phyloP scores from a whole-genome alignment of 2,888 invertebrate genomes.

The Dilophus febrilis region DNA sequence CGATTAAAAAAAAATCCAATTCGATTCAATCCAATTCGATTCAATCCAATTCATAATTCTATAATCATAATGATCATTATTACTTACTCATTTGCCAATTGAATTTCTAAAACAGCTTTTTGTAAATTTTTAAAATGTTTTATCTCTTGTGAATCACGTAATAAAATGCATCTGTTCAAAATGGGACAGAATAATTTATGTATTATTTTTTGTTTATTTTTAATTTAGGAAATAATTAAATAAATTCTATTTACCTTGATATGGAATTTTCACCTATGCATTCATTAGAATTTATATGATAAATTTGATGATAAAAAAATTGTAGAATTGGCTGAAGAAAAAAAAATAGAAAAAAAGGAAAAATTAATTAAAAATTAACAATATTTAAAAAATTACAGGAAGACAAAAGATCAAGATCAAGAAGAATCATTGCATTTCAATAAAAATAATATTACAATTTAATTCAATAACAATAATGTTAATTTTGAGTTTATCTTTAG shows the following conservation, averaged over 20 bases:
- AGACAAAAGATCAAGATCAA: no score
- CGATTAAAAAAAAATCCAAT: no score
- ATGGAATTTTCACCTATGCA: constrained; percentile 29
- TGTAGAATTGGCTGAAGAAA: constrained; percentile 21
- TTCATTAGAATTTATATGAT: constrained; percentile 24
- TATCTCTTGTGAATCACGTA: constrained; percentile 26
- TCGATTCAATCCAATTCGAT: no score
- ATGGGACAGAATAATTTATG: not conserved
- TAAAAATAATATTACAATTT: no score
- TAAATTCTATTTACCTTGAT: constrained; percentile 19
- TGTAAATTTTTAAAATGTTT: constrained; percentile 26
- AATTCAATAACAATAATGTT: no score
- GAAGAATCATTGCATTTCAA: no score
- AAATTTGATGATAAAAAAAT: constrained; percentile 29
- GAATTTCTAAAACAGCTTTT: constrained; percentile 27
- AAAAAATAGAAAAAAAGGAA: no score
- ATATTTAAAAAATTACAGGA: no score
- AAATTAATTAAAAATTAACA: no score
- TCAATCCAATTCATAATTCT: no score
- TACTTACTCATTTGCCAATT: constrained; percentile 19
- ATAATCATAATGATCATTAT: no score
- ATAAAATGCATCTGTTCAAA: constrained; percentile 22
- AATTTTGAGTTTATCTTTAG: no score
- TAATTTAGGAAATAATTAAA: not conserved
- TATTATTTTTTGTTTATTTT: not conserved